Base-by-base conservation (phyloP, 2,888 invertebrate species). In the Tillus elongatus region DNA sequence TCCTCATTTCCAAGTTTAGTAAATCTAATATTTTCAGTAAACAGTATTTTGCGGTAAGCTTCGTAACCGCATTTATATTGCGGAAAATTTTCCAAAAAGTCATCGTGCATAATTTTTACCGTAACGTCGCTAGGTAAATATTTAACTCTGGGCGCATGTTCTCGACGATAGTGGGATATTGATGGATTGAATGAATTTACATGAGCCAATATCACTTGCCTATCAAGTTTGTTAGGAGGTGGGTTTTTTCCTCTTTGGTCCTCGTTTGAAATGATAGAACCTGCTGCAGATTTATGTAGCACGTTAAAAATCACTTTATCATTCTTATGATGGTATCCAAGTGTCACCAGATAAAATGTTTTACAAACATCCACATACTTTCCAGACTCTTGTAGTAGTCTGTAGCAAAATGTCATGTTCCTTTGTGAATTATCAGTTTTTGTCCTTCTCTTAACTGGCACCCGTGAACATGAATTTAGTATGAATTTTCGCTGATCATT, bases 131-230 rank as follows among this genome's bases (percentile, higher is more conserved):
- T 41, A 6, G 37, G 35, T 19, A 43, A 35, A 27, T 43, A 42
- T 30, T 27, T 31, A n/a, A 28, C 27, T 16, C 35, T 15, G 13
- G 42, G 40, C 31, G 43, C 41, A 27, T 41, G 43, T 11, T 30
- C 41, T 33, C 41, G 26, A 27, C 43, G 42, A 29, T 43, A 43
- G 14, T 43, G 40, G 3, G 35, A 43, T 31, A 43, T 29, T 28
- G 33, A 37, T 11, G 40, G 37, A 26, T 33, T 31, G 27, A 38
- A 35, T 15, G 37, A 38, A 13, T 41, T 28, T 3, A 38, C 30
- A 27, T 38, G 37, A 24, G 34, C 31, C 19, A 36, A 36, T 3
- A 36, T 14, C 4, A 34, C 36, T 36, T 34, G 36, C 16, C 36
- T 36, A 15, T 36, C 36, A 36, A 36, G 4, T 11, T 36, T 36